Evolutionary conservation across 2,888 invertebrate genomes (phyloP).

Genomic region (Yponomeuta evonymella): DNA sequence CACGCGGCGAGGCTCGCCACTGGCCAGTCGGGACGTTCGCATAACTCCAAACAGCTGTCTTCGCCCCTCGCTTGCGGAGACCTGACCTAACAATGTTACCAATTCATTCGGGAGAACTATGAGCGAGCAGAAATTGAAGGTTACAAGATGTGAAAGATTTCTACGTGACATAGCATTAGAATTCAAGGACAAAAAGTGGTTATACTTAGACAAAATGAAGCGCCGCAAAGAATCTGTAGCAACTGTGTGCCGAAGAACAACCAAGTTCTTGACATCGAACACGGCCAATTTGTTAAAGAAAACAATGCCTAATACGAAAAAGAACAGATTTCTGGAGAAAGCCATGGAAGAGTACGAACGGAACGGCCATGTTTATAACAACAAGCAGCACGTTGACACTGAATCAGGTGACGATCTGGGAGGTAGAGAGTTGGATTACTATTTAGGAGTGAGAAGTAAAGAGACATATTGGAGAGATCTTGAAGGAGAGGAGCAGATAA

Average conservation of each 20-base stretch:
- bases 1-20: background rate
- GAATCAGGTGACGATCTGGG: constrained; percentile 45
- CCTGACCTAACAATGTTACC: background rate
- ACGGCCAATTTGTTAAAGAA: constrained; percentile 56
- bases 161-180: background rate
- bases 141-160: background rate
- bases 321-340: constrained; percentile 40
- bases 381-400: constrained; percentile 24
- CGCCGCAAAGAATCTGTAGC: constrained; percentile 60
- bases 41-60: background rate
- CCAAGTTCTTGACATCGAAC: constrained; percentile 56
- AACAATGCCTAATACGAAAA: constrained; percentile 46
- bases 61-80: background rate
- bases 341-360: constrained; percentile 39
- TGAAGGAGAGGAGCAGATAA: constrained; percentile 56
- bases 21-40: constrained; percentile 3
- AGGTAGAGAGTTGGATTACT: constrained; percentile 61
- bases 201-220: constrained; percentile 43
- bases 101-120: background rate
- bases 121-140: background rate
- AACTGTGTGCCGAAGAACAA: constrained; percentile 62
- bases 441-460: constrained; percentile 57
- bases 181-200: constrained; percentile 27
- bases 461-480: constrained; percentile 65
- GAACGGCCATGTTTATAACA: constrained; percentile 22